phyloP scores from a whole-genome alignment of 2,888 invertebrate genomes.

The Villa cingulata region DNA sequence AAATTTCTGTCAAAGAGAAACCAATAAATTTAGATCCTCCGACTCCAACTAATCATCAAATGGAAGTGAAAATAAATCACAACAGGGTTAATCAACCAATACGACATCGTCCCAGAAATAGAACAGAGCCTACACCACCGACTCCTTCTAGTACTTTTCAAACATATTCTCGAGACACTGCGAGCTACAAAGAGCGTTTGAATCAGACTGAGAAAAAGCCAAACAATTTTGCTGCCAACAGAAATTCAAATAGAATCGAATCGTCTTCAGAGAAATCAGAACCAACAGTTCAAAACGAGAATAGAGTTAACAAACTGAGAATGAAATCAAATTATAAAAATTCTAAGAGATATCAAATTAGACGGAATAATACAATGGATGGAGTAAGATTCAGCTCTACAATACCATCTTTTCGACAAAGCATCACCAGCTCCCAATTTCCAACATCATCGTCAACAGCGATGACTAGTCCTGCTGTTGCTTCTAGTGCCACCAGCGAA shows the following conservation, averaged over 20 bases:
- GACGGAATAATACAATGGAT: neutral
- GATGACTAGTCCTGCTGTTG: neutral
- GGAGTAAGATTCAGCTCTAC: neutral
- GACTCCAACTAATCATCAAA: neutral
- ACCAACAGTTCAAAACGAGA: neutral
- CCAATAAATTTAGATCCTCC: neutral
- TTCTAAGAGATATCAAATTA: neutral
- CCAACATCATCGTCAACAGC: neutral
- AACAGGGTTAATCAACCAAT: neutral
- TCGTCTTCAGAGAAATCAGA: neutral
- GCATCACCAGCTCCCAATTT: neutral
- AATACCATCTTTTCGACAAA: neutral
- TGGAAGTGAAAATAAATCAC: no score
- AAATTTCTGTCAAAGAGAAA: neutral
- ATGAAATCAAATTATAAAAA: neutral
- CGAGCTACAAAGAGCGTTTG: neutral
- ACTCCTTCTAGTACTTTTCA: neutral
- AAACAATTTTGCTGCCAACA: neutral
- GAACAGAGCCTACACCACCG: neutral
- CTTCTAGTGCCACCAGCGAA: neutral
- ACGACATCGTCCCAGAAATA: neutral
- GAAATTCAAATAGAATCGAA: neutral
- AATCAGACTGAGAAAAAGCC: neutral
- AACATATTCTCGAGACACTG: neutral
- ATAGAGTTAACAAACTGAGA: neutral